Conservation (phyloP, 2,797 vertebrate genomes). For the Sebastes trivittatus region DNA sequence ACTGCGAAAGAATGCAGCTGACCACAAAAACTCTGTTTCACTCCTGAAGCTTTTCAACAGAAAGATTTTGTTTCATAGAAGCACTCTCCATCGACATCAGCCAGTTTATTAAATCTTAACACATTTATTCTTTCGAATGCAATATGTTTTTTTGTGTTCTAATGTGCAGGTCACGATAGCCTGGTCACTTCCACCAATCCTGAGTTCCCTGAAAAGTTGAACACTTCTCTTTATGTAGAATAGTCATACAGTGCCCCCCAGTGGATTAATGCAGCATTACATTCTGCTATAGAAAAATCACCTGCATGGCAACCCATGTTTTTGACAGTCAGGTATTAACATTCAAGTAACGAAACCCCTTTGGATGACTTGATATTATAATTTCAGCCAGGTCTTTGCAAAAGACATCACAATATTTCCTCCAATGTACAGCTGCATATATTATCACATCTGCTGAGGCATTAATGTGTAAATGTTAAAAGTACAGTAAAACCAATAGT, state of each 20-base stretch:
- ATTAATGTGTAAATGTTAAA: conserved; percentile 21
- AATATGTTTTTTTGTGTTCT: neutral
- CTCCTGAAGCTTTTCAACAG: neutral
- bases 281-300: neutral
- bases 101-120: neutral
- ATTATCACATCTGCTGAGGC: conserved; percentile 32
- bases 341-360: conserved; percentile 13
- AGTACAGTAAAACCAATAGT: conserved; percentile 6
- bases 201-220: neutral
- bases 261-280: conserved; percentile 47
- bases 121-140: neutral
- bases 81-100: neutral
- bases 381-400: conserved; percentile 32
- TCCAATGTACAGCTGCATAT: conserved; percentile 56
- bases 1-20: neutral
- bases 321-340: conserved; percentile 4
- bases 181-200: neutral
- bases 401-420: conserved; percentile 45
- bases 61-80: neutral
- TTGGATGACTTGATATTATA: neutral
- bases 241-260: conserved; percentile 31
- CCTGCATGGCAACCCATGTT: neutral
- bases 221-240: neutral
- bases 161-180: neutral
- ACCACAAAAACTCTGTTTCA: neutral